Evolutionary conservation across 2,888 invertebrate genomes (phyloP).

Genomic region (Drosophila helvetica): DNA sequence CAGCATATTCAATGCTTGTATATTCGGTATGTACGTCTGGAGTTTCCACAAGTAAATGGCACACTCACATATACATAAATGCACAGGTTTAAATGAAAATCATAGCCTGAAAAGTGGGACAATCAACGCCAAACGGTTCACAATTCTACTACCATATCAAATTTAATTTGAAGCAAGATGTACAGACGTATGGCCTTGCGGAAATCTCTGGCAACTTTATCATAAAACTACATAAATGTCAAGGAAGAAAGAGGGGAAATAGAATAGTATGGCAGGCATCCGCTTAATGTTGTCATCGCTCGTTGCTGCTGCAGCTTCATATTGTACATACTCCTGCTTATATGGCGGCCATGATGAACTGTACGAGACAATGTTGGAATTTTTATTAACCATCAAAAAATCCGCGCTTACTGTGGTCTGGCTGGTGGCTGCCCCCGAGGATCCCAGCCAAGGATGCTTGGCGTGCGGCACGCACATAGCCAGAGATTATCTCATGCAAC

Average conservation of each 20-base stretch:
- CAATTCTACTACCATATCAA: constrained; percentile 42
- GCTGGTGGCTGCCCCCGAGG: constrained; percentile 9
- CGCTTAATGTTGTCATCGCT: constrained; percentile 52
- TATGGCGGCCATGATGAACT: constrained; percentile 73
- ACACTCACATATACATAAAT: not conserved
- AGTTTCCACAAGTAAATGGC: not conserved
- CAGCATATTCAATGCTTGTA: constrained; percentile 10
- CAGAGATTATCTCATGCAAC: constrained; percentile 75
- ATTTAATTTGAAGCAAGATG: constrained; percentile 13
- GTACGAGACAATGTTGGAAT: constrained; percentile 80
- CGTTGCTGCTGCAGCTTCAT: constrained; percentile 33
- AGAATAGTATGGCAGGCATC: constrained; percentile 33
- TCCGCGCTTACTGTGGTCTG: constrained; percentile 47
- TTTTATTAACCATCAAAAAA: constrained; percentile 81
- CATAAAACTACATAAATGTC: constrained; percentile 4
- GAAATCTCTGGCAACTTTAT: not conserved
- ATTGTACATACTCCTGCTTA: constrained; percentile 26
- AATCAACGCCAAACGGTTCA: not conserved
- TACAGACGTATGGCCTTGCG: not conserved
- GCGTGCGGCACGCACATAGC: constrained; percentile 76
- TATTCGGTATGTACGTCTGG: too few species aligned
- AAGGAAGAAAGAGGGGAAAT: constrained; percentile 26
- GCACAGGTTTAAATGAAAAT: not conserved
- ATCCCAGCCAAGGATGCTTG: constrained; percentile 50
- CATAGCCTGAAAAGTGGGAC: too few species aligned